These are phyloP conservation scores for Monodelphis domestica DNA, from an alignment of 2,797 vertebrate genomes.

Conservation along the genomic window DNA sequence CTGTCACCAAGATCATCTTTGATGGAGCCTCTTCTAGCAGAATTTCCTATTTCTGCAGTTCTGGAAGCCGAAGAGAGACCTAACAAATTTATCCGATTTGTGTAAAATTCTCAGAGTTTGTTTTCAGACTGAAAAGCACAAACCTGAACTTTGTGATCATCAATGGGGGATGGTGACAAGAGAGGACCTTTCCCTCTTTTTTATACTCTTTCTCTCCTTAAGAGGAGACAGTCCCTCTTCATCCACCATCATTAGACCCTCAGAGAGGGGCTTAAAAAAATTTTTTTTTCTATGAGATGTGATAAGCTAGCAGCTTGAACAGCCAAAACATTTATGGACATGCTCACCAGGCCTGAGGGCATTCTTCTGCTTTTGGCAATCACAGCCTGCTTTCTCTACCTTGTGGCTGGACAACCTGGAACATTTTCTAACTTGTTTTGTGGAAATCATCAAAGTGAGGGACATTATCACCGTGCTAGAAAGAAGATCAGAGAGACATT, in stretches of 20 bases:
- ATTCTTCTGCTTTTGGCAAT: background rate
- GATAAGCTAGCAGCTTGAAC: background rate
- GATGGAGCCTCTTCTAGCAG: constrained; percentile 73
- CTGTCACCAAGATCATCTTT: constrained; percentile 73
- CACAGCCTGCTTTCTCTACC: background rate
- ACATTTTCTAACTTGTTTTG: background rate
- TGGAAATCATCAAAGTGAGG: background rate
- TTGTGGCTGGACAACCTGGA: too few species aligned
- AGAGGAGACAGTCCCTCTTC: background rate
- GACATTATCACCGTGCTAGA: background rate
- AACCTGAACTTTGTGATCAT: background rate
- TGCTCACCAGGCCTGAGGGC: background rate
- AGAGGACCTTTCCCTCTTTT: background rate
- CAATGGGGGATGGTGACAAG: background rate
- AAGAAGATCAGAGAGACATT: background rate
- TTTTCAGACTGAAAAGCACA: background rate
- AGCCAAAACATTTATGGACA: constrained; percentile 2
- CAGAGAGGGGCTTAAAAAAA: background rate
- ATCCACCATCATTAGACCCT: background rate
- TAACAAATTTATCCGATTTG: constrained; percentile 51
- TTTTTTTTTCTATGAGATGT: background rate
- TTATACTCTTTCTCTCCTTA: background rate
- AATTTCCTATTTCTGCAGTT: constrained; percentile 69
- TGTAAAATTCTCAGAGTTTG: background rate
- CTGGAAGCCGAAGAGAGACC: constrained; percentile 70